Base-by-base conservation (phyloP, 2,888 invertebrate genomes). In the Coelopa pilipes region DNA sequence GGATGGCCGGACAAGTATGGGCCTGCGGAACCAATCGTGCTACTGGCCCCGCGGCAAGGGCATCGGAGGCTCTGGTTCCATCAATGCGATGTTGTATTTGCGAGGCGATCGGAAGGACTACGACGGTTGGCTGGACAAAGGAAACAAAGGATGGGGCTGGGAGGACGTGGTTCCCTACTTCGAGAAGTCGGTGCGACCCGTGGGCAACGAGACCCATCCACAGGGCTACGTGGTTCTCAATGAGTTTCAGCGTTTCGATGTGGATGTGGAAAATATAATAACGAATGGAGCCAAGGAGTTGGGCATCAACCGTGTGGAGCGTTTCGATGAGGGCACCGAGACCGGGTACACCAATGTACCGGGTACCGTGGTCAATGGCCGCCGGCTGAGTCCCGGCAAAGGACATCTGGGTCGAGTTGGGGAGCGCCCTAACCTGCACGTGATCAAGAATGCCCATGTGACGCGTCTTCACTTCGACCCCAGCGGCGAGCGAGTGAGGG, bases 101-200 rank as follows among this genome's bases (percentile, higher is more conserved):
- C 87, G 90, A 66, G 93, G 92, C 0, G 91, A 91, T 83, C 88
- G 89, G 19, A 81, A 82, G 7, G 93, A 93, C 81, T 93, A 90
- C 81, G 90, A 93, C 80, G 82, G 87, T 0, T 93, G 93, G 93
- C 88, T 89, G 17, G 80, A 82, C 3, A 73, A 87, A 24, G 92
- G 92, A 0, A 92, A 91, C 81, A 75, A 82, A 0, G 89, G 91
- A 78, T 93, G 93, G 93, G 88, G 92, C 1, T 95, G 90, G 86
- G 90, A 94, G 55, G 92, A 93, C 78, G 90, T 94, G 0, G 85
- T 94, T 53, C 92, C 92, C 0, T 95, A 94, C 84, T 95, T 95
- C 83, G 92, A 92, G 83, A 95, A 95, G 84, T 94, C 94, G 0
- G 88, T 76, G 45, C 65, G 34, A 3, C 75, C 76, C n/a, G 75